phyloP scores from a whole-genome alignment of 2,888 invertebrate genomes.

The Brachycybe producta region DNA sequence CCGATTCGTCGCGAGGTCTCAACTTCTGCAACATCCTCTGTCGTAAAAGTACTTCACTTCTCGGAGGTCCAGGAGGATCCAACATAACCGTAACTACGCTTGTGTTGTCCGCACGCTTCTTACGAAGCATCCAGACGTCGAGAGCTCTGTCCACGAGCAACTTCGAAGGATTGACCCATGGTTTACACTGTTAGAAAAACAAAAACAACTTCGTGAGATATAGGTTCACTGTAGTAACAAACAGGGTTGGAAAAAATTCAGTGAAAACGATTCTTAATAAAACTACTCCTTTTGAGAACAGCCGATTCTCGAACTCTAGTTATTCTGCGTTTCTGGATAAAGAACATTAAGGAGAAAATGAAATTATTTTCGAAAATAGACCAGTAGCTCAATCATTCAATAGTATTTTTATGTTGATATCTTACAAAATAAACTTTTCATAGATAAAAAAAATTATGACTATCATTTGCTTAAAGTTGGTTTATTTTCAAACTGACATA shows the following conservation, averaged over 20 bases:
- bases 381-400: too few species aligned
- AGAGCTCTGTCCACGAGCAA: constrained; percentile 69
- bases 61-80: constrained; percentile 72
- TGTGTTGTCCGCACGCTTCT: constrained; percentile 90
- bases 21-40: constrained; percentile 15
- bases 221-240: background rate
- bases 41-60: constrained; percentile 30
- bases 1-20: constrained; percentile 17
- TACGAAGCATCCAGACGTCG: constrained; percentile 67
- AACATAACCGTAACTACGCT: constrained; percentile 84
- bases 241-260: background rate
- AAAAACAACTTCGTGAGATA: constrained; percentile 5
- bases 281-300: too few species aligned
- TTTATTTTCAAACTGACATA: too few species aligned
- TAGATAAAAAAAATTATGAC: too few species aligned
- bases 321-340: too few species aligned
- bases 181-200: constrained; percentile 26
- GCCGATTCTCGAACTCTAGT: too few species aligned
- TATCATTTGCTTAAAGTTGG: too few species aligned
- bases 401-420: too few species aligned
- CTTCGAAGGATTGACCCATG: constrained; percentile 84
- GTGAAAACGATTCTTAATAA: background rate
- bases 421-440: too few species aligned
- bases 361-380: too few species aligned
- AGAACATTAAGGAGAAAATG: too few species aligned